A percentile compares a stretch with the other conserved stretches of the same genome.
These are phyloP conservation scores for Neogobius melanostomus DNA, from an alignment of 2,113 vertebrate species.

Conservation along the genomic window DNA sequence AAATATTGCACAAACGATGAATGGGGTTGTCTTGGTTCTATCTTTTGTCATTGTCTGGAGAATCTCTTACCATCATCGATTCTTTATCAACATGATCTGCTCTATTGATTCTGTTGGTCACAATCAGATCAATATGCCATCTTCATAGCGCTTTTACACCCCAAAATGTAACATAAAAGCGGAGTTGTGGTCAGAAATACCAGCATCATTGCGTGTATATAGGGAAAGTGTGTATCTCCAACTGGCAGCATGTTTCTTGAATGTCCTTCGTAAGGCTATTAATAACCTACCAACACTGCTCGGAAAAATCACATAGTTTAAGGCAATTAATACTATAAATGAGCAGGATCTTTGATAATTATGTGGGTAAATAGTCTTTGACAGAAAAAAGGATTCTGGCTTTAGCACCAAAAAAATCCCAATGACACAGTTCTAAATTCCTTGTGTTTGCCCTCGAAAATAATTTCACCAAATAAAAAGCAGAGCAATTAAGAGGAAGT, in stretches of 20 bases:
- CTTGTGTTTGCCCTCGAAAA: constrained; percentile 1
- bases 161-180: constrained; percentile 9
- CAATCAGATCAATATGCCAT: constrained; percentile 16
- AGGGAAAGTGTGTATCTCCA: constrained; percentile 19
- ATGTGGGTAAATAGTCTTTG: not conserved
- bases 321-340: constrained; percentile 13
- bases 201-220: constrained; percentile 2
- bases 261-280: constrained; percentile 22
- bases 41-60: constrained; percentile 3
- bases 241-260: constrained; percentile 22
- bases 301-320: constrained; percentile 10
- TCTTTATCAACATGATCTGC: not conserved
- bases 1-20: constrained; percentile 22
- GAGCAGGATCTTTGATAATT: constrained; percentile 27
- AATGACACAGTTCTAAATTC: not conserved
- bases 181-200: constrained; percentile 14
- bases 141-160: constrained; percentile 13
- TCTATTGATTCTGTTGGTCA: constrained; percentile 18
- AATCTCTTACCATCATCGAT: constrained; percentile 14
- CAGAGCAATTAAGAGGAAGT: not conserved
- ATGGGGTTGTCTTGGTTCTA: constrained; percentile 12
- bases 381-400: not conserved
- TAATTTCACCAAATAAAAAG: not conserved
- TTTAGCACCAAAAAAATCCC: constrained; percentile 7
- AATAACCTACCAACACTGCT: constrained; percentile 20